A percentile compares a stretch with the other conserved stretches of the same genome.
phyloP scores from a whole-genome alignment of 2,797 vertebrate species.

The Oreortyx pictus region DNA sequence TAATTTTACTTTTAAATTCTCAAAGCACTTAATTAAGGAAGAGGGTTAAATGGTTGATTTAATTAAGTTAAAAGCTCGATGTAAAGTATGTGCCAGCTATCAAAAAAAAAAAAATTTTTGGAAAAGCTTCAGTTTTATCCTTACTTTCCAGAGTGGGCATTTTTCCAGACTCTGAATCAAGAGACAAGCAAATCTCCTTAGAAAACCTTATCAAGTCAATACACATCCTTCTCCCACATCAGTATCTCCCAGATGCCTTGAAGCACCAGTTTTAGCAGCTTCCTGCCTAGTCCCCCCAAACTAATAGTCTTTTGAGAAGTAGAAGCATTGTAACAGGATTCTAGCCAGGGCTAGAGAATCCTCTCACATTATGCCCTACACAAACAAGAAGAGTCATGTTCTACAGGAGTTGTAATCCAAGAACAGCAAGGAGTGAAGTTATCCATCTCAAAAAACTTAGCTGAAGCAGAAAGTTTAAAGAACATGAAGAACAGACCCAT shows the following conservation, averaged over 20 bases:
- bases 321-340: neutral
- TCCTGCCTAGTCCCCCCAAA: neutral
- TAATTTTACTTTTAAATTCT: conserved; percentile 55
- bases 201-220: conserved; percentile 15
- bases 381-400: neutral
- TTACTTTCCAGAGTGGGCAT: conserved; percentile 31
- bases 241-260: conserved; percentile 21
- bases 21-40: conserved; percentile 58
- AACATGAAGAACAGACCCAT: neutral
- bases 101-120: conserved; percentile 50
- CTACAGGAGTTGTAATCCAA: neutral
- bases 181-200: conserved; percentile 28
- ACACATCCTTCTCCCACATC: conserved; percentile 18
- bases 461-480: neutral
- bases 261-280: neutral
- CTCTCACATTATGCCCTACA: neutral
- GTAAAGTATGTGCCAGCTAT: conserved; percentile 29
- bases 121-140: conserved; percentile 47
- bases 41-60: conserved; percentile 50
- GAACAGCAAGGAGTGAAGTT: neutral
- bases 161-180: conserved; percentile 41
- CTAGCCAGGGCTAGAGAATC: neutral
- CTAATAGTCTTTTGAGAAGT: neutral
- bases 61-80: conserved; percentile 60
- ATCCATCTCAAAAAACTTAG: neutral